phyloP scores from a whole-genome alignment of 1,140 invertebrate genomes.

The Lepidurus couesii region DNA sequence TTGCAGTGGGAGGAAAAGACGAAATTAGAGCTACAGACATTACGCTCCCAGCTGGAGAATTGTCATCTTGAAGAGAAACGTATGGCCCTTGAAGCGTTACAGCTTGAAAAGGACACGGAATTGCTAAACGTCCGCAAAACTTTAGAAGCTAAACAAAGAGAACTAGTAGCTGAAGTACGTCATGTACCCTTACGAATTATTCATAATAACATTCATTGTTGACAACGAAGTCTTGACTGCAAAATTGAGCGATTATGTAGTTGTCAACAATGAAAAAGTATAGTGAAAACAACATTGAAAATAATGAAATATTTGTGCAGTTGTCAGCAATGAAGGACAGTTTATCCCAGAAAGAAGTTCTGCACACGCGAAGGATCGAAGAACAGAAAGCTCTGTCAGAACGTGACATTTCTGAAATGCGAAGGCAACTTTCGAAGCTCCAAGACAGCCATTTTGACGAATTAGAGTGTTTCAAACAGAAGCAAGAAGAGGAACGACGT shows the following conservation, averaged over 20 bases:
- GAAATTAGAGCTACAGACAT: conserved; percentile 48
- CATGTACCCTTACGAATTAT: neutral
- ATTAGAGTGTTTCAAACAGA: conserved; percentile 52
- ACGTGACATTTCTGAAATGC: conserved; percentile 50
- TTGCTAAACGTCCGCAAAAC: conserved; percentile 46
- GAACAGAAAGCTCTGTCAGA: conserved; percentile 51
- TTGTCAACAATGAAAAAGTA: conserved; percentile 50
- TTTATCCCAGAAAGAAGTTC: conserved; percentile 51
- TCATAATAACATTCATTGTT: neutral
- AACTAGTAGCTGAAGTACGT: conserved; percentile 20
- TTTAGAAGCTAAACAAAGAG: conserved; percentile 51
- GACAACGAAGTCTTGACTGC: neutral
- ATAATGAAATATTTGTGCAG: conserved; percentile 42
- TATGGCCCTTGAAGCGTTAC: conserved; percentile 47
- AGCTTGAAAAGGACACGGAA: conserved; percentile 42
- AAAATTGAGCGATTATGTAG: conserved; percentile 42
- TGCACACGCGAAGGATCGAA: conserved; percentile 50
- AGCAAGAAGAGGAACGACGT: conserved; percentile 56
- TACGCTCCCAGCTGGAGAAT: conserved; percentile 55
- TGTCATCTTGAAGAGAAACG: conserved; percentile 55
- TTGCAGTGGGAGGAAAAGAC: conserved; percentile 46
- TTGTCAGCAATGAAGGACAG: conserved; percentile 51
- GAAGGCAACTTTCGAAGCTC: conserved; percentile 53
- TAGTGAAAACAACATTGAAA: no score
- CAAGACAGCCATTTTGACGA: conserved; percentile 51